phyloP scores from a whole-genome alignment of 2,888 invertebrate genomes.

The Oscheius sp. region DNA sequence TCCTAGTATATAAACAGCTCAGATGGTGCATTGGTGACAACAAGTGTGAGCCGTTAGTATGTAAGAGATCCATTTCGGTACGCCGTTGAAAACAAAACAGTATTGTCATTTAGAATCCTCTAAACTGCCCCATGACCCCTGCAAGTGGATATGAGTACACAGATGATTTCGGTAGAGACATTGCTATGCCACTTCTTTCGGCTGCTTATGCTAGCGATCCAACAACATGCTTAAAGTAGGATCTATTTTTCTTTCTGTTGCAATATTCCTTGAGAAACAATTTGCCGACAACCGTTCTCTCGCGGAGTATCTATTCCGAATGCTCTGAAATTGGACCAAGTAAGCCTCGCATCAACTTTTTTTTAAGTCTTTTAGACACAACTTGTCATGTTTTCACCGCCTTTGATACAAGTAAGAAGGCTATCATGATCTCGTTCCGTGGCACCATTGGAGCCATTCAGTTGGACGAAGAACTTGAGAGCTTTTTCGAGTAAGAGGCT shows the following conservation, averaged over 20 bases:
- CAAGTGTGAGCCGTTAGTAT: constrained; percentile 1
- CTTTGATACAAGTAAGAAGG: constrained; percentile 6
- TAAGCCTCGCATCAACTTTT: not conserved
- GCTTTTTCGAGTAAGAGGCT: constrained; percentile 16
- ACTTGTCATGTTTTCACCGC: constrained; percentile 19
- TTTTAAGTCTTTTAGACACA: not conserved
- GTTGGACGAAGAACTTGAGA: constrained; percentile 16
- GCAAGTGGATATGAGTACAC: constrained; percentile 19
- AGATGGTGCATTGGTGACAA: constrained; percentile 10
- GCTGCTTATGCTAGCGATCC: constrained; percentile 18
- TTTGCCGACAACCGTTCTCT: constrained; percentile 3
- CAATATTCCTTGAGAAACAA: constrained; percentile 8
- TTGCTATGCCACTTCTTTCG: constrained; percentile 13
- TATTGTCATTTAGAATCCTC: not conserved
- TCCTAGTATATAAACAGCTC: not conserved
- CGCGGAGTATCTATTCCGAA: not conserved
- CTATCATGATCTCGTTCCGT: constrained; percentile 10
- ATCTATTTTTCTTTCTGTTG: not conserved
- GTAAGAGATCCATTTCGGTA: constrained; percentile 5
- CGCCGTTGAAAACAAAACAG: not conserved
- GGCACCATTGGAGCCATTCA: constrained; percentile 21
- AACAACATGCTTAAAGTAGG: constrained; percentile 9
- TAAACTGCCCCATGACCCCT: constrained; percentile 29
- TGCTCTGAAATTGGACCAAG: constrained; percentile 18
- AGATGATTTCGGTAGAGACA: constrained; percentile 14